phyloP scores from a whole-genome alignment of 2,113 vertebrate genomes.

The Bungarus multicinctus region DNA sequence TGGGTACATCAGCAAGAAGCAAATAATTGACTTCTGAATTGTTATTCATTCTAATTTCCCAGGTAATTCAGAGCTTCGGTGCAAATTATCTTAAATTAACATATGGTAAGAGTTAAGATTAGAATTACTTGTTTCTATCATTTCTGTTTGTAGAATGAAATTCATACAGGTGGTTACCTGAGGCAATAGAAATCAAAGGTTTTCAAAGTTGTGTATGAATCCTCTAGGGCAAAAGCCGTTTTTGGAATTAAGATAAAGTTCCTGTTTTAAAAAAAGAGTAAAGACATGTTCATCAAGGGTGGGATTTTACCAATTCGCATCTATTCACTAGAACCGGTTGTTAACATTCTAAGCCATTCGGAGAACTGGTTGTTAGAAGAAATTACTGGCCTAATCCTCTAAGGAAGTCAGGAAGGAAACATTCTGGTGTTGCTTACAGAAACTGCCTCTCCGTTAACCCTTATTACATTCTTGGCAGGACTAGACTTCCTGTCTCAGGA shows the following conservation, averaged over 20 bases:
- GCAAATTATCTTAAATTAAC: constrained; percentile 47
- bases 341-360: too few species aligned
- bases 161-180: background rate
- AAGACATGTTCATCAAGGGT: background rate
- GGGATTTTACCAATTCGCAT: too few species aligned
- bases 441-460: too few species aligned
- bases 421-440: too few species aligned
- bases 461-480: too few species aligned
- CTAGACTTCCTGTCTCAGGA: too few species aligned
- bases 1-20: constrained; percentile 9
- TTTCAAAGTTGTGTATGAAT: background rate
- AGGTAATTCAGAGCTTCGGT: constrained; percentile 3
- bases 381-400: too few species aligned
- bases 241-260: background rate
- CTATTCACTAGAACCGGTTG: too few species aligned
- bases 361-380: too few species aligned
- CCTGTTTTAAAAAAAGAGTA: background rate
- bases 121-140: constrained; percentile 34
- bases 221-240: background rate
- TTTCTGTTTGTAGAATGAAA: constrained; percentile 52
- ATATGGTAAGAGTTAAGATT: constrained; percentile 27
- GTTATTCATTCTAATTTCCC: constrained; percentile 11
- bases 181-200: background rate
- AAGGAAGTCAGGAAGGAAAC: too few species aligned
- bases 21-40: constrained; percentile 23